Base-by-base conservation (phyloP, 1,140 invertebrate species). In the Bombus affinis region DNA sequence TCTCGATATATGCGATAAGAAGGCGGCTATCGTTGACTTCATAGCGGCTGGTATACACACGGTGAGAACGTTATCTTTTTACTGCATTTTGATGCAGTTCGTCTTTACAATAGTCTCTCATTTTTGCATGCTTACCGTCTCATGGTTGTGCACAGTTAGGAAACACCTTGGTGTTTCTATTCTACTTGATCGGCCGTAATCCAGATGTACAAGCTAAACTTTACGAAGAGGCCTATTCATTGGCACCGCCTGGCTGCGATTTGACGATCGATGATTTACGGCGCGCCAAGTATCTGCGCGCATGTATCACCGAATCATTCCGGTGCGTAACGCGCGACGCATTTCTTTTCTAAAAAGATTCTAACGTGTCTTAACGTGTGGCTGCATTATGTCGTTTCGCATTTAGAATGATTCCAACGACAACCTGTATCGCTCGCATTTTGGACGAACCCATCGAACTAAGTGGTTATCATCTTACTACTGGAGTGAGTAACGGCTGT, bases 271-370 rank as follows among this genome's bases (percentile, higher is more conserved):
- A 97, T 39, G 95, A 96, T 62, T 93, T 98, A 4, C 94, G 96
- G 5, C 96, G 96, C 62, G 96, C 97, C 59, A 95, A 96, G 8
- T 98, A 98, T 92, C 95, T 98, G 1, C 97, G 97, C 89, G 98
- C 98, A 4, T 99, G 98, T 89, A 96, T 99, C 8, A 97, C 96
- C 77, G 98, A 99, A 96, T 96, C 97, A 1, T 98, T 98, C 92
- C 96, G 95, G 95, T 96, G 91, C 59, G 78, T 66, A 42, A 32
- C n/a, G 18, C 22, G 18, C 18, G 25, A 35, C 35, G 3, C 53
- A 5, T 9, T 68, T 70, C 8, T 0, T 47, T 25, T 57, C 25
- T 22, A 8, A 42, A 28, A 39, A 70, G 3, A 70, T 70, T 68
- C 2, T 68, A 25, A 70, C 22, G 2, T 8, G 8, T 68, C 0